Evolutionary conservation across 2,888 invertebrate species (phyloP), one percentile per base, ranked within the genome.

Genomic region (Onchidella celtica): DNA sequence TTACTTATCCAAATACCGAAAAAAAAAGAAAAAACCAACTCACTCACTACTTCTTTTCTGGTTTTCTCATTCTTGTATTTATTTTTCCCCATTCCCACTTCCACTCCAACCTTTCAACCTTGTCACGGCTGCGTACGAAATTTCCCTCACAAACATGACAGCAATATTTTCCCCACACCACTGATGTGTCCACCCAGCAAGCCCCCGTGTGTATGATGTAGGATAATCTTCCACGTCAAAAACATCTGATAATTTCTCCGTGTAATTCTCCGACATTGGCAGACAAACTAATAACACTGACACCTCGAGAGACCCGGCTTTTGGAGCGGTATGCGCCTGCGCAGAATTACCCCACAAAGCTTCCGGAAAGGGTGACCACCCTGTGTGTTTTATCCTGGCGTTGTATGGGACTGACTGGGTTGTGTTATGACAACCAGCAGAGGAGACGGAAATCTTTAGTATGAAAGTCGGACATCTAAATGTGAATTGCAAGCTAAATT

Each of bases 171-270:
- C 75, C 47, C 34, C 47, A 14, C 24, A 27, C 61, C 32, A 36
- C 36, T 38, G 59, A 36, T 24, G 17, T 34, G 73, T 32, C 17
- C 36, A 36, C 36, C 73, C 73, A 59, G 17, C 36, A 27, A 34
- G 34, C 36, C 59, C 27, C 59, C 40, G 6, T 40, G 74, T 74
- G 32, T 40, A 63, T 75, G 75, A 65, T 65, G 75, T 75, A 75
- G 63, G 75, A 75, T 75, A 75, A 75, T 75, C 75, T 65, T 32
- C 29, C 63, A 40, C 47, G 75, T 75, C 75, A 75, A 47, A 63
- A 75, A 47, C 75, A 75, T 75, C 75, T 75, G 63, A 75, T 75
- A 65, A 75, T 75, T 65, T 75, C 55, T 63, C 75, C 65, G 29
- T 38, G 75, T 40, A 75, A 65, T 38, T 75, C 75, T 32, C 75